Evolutionary conservation across 2,113 vertebrate genomes (phyloP).

Genomic region (Tringa solitaria): DNA sequence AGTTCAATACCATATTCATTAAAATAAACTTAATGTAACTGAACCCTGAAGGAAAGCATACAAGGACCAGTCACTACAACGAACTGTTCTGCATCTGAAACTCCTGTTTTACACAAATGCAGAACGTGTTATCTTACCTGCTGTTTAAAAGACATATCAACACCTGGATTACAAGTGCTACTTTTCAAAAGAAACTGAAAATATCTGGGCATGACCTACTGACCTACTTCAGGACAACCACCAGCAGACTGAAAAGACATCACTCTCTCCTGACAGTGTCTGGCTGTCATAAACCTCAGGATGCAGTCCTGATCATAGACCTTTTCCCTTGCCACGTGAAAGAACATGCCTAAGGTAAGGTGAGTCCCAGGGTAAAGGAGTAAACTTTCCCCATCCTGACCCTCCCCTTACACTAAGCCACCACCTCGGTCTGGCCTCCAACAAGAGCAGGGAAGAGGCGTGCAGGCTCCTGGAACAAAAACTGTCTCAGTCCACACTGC

Average conservation of each 20-base stretch:
- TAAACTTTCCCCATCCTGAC: not conserved
- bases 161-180: not conserved
- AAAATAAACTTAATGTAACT: not conserved
- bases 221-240: conserved; percentile 15
- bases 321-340: not conserved
- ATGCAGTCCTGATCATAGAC: not conserved
- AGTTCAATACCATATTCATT: conserved; percentile 29
- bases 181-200: not conserved
- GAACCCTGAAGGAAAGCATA: not conserved
- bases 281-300: not conserved
- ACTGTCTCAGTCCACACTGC: accelerated
- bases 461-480: not conserved
- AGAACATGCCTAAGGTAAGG: not conserved
- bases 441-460: not conserved
- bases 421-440: not conserved
- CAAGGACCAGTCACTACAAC: not conserved
- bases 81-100: not conserved
- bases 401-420: not conserved
- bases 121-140: not conserved
- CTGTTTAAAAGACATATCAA: not conserved
- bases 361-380: not conserved
- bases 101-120: not conserved
- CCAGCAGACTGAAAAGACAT: not conserved
- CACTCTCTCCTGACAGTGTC: not conserved
- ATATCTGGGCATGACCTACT: not conserved